Conservation (phyloP, 2,113 vertebrate genomes). For the Glaucomys volans region DNA sequence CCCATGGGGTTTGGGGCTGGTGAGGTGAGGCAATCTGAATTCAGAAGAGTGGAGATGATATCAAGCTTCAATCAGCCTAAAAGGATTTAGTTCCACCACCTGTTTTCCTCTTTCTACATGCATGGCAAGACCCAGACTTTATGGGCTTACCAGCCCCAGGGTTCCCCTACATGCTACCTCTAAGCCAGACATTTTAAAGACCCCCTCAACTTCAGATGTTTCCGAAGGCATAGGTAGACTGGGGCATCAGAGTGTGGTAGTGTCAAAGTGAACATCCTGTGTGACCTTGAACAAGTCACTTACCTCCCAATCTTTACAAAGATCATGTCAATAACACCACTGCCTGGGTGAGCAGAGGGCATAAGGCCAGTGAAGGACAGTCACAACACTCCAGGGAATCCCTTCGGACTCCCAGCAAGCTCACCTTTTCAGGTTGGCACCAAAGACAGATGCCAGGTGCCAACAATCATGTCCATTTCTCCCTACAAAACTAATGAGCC, state of each 20-base stretch:
- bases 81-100: not conserved
- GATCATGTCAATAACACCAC: not conserved
- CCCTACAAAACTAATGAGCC: not conserved
- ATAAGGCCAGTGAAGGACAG: not conserved
- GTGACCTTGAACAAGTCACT: conserved; percentile 71
- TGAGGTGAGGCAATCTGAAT: not conserved
- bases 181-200: conserved; percentile 14
- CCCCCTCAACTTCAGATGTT: not conserved
- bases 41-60: not conserved
- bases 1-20: not conserved
- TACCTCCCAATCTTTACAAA: conserved; percentile 36
- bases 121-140: not conserved
- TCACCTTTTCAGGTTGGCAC: not conserved
- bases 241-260: not conserved
- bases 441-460: not conserved
- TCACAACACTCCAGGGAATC: not conserved
- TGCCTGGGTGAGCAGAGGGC: not conserved
- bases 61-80: not conserved
- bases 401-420: not conserved
- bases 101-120: not conserved
- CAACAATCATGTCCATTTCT: not conserved
- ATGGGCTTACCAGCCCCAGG: not conserved
- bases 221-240: not conserved
- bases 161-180: not conserved
- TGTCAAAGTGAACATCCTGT: not conserved